These are phyloP conservation scores for Sebastolobus alascanus DNA, from an alignment of 2,797 vertebrate genomes.

Conservation along the genomic window DNA sequence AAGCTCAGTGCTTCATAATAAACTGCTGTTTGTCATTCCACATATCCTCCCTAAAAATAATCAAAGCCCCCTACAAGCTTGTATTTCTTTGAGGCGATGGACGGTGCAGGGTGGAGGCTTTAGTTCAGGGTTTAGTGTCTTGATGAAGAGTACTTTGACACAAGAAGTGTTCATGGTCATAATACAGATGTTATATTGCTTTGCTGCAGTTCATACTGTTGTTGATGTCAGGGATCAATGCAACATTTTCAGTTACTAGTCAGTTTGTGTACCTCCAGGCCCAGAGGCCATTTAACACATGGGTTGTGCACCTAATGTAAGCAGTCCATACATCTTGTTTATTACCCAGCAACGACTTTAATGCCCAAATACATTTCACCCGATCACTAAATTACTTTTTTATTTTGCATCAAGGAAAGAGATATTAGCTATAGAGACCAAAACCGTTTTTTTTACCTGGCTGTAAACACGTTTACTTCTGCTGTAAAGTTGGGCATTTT, in stretches of 20 bases:
- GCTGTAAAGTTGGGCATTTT: no score
- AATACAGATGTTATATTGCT: conserved; percentile 34
- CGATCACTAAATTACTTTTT: neutral
- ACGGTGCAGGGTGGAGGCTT: conserved; percentile 10
- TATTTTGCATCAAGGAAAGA: neutral
- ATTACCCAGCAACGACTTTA: neutral
- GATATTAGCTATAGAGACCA: no score
- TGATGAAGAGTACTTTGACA: conserved; percentile 32
- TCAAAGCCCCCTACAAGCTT: conserved; percentile 9
- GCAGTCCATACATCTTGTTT: neutral
- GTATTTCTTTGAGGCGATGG: conserved; percentile 19
- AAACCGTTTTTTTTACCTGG: no score
- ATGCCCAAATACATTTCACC: neutral
- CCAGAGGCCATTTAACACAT: conserved; percentile 1
- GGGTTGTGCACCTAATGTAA: neutral
- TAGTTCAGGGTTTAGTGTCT: conserved; percentile 38
- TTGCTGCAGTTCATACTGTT: neutral
- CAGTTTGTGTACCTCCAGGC: neutral
- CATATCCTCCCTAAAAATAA: conserved; percentile 26
- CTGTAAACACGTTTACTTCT: no score
- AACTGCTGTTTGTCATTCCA: conserved; percentile 26
- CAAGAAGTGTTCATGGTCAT: conserved; percentile 23
- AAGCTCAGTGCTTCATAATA: conserved; percentile 19
- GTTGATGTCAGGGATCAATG: conserved; percentile 28
- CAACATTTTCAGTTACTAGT: conserved; percentile 1